Conservation (phyloP, 2,888 invertebrate species). For the Lochmaea capreae region DNA sequence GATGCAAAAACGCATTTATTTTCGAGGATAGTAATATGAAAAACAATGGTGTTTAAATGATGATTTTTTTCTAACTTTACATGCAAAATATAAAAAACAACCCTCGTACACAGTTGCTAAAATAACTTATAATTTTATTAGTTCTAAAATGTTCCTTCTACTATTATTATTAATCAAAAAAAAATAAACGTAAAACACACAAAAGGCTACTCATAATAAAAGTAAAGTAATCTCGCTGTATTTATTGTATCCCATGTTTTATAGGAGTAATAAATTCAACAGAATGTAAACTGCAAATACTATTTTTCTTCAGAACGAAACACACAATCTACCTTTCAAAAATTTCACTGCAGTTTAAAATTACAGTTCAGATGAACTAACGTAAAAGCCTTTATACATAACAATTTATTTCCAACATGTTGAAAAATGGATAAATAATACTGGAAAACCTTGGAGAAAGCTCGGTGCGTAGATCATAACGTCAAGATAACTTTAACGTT, state of each 20-base stretch:
- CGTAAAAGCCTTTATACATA: slow-evolving; percentile 18
- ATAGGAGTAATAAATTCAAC: not conserved
- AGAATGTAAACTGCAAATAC: not conserved
- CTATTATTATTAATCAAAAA: no score
- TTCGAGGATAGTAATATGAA: no score
- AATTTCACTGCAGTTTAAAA: slow-evolving; percentile 12
- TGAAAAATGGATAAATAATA: slow-evolving; percentile 22
- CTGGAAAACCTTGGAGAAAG: slow-evolving; percentile 14
- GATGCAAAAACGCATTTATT: no score
- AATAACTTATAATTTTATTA: no score
- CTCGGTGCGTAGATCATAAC: slow-evolving; percentile 15
- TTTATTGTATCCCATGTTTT: slow-evolving; percentile 1
- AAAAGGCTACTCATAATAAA: not conserved
- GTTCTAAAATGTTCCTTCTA: no score
- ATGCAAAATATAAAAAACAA: no score
- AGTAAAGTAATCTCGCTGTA: not conserved
- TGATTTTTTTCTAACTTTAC: no score
- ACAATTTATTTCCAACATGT: slow-evolving; percentile 24
- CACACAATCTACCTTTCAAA: slow-evolving; percentile 2
- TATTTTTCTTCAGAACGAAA: not conserved
- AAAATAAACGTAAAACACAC: not conserved
- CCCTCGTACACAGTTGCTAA: no score
- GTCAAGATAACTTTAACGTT: slow-evolving; percentile 17
- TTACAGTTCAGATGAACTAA: slow-evolving; percentile 16
- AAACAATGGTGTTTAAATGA: no score